Base-by-base conservation (phyloP, 2,888 invertebrate genomes). In the Epirrita christyi region DNA sequence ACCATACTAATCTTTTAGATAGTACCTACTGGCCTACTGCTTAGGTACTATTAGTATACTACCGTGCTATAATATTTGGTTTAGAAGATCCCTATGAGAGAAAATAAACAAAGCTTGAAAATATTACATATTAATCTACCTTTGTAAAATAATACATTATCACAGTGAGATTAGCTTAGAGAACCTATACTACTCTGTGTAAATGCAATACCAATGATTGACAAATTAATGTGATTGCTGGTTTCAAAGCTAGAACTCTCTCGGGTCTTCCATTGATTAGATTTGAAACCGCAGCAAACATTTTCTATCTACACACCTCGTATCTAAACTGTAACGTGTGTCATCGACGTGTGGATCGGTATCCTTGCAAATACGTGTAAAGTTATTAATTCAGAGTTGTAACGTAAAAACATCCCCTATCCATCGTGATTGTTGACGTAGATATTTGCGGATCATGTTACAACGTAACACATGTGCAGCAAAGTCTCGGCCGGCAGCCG, bases 381-480 rank as follows among this genome's bases (percentile, higher is more conserved):
- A 40, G 44, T 32, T 45, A 46, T 37, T 46, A 47, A 47, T 34
- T 49, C 47, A 38, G 45, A 59, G 55, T 50, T 43, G 43, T 42
- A 46, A 29, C 46, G 40, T 43, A 55, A 59, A 59, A 59, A 59
- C 37, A 29, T 41, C 28, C 38, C 32, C 7, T 38, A 44, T 45
- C 50, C 14, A 38, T 59, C 46, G 43, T 43, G 47, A 55, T 55
- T 47, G 55, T 59, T 46, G 51, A 47, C 53, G 51, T 48, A 42
- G 55, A 48, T 55, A 52, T 47, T 51, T 48, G 45, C 59, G 44
- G 61, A 60, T 60, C 37, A 58, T 47, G 50, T 61, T 59, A 60
- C 50, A 53, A 55, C 46, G 44, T 71, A 75, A 71, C 74, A 73
- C 65, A 81, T 85, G 85, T 82, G 81, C 73, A 66, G 73, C 68